Evolutionary conservation across 2,888 invertebrate genomes (phyloP).

Genomic region (Brenthis hecate): DNA sequence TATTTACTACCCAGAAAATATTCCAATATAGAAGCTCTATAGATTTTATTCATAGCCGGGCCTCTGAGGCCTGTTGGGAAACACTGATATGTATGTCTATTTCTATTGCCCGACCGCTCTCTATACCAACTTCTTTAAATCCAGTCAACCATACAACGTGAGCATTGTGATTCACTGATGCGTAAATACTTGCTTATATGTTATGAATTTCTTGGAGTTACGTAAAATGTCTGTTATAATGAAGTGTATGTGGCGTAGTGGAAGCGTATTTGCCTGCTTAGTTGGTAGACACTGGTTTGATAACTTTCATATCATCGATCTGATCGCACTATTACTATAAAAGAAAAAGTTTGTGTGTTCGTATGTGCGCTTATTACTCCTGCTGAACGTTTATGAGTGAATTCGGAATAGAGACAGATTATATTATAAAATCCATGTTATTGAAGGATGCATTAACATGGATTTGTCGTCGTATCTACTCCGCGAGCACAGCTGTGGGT

Average conservation of each 20-base stretch:
- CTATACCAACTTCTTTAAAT: constrained; percentile 14
- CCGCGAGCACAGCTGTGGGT: no score
- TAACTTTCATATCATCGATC: neutral
- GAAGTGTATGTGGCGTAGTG: neutral
- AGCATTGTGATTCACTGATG: constrained; percentile 6
- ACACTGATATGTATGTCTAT: neutral
- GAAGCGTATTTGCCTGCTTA: neutral
- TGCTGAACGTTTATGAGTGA: no score
- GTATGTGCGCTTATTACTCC: no score
- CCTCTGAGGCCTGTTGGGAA: neutral
- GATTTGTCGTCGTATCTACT: no score
- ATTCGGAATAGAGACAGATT: no score
- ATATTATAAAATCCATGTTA: no score
- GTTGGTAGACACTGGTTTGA: neutral
- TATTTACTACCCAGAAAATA: neutral
- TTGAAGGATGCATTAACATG: no score
- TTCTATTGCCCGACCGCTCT: constrained; percentile 6
- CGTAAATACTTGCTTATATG: constrained; percentile 12
- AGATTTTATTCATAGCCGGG: constrained; percentile 1
- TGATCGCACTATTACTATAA: neutral
- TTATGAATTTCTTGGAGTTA: constrained; percentile 7
- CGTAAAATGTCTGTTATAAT: constrained; percentile 4
- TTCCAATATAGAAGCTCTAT: neutral
- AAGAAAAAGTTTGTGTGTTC: no score
- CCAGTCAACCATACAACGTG: constrained; percentile 10